A percentile compares a stretch with the other conserved stretches of the same genome.
These are phyloP conservation scores for Chelmon rostratus DNA, from an alignment of 2,797 vertebrate genomes.

Conservation along the genomic window DNA sequence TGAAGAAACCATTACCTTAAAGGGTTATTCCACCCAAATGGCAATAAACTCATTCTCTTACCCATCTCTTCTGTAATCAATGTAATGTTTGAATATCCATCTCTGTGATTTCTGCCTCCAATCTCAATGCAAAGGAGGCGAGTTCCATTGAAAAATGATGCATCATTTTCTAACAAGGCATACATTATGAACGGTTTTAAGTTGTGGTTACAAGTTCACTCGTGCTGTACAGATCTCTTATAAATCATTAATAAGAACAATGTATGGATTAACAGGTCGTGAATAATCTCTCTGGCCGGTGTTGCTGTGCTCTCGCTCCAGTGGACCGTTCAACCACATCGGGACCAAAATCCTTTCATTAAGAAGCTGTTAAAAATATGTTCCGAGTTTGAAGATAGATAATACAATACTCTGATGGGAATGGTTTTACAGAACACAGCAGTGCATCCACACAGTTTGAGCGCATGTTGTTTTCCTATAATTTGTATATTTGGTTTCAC, in stretches of 20 bases:
- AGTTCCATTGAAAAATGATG: background rate
- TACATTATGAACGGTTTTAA: background rate
- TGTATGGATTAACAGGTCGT: background rate
- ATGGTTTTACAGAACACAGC: no score
- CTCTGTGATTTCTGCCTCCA: background rate
- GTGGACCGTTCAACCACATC: background rate
- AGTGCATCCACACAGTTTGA: no score
- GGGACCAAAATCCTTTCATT: background rate
- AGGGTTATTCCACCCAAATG: slow-evolving; percentile 23
- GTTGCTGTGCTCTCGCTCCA: background rate
- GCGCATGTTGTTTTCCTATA: no score
- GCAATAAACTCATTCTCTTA: background rate
- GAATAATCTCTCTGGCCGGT: background rate
- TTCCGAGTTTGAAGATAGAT: background rate
- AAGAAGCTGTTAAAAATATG: background rate
- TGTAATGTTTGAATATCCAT: background rate
- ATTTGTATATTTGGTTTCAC: no score
- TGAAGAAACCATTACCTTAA: slow-evolving; percentile 32
- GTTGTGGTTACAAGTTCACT: background rate
- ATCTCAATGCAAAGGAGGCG: background rate
- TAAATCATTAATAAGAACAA: background rate
- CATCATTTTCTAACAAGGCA: background rate
- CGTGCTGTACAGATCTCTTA: background rate
- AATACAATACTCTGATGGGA: background rate
- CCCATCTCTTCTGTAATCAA: no score